phyloP scores from a whole-genome alignment of 2,888 invertebrate species.

The Osedax frankpressi region DNA sequence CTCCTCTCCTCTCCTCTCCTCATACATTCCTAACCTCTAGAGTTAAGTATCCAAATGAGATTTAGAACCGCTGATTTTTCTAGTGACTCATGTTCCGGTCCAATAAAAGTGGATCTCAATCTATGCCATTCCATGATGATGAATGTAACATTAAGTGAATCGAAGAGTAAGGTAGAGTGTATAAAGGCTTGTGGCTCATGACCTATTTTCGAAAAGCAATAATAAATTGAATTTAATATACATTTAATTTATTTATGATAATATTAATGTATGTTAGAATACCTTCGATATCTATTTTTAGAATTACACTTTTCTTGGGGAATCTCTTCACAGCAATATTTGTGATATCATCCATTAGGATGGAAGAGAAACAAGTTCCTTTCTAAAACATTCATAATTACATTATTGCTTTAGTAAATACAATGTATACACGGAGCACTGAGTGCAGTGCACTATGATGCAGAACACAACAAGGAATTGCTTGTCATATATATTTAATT shows the following conservation, averaged over 20 bases:
- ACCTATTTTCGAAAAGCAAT: too few species aligned
- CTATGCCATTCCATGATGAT: constrained; percentile 30
- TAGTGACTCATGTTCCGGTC: constrained; percentile 15
- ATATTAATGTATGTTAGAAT: neutral
- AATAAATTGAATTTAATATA: too few species aligned
- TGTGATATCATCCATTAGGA: neutral
- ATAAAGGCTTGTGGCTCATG: constrained; percentile 27
- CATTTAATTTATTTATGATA: too few species aligned
- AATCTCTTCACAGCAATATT: neutral
- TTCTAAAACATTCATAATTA: too few species aligned
- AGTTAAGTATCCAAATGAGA: neutral
- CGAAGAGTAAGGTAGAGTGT: constrained; percentile 20
- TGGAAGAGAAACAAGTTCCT: neutral
- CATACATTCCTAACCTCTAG: neutral
- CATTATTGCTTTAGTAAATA: too few species aligned
- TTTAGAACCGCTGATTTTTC: constrained; percentile 20
- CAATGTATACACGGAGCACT: too few species aligned
- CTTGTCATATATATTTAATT: too few species aligned
- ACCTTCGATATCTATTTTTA: neutral
- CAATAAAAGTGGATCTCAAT: constrained; percentile 23
- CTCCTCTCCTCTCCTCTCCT: neutral
- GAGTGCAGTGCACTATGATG: too few species aligned
- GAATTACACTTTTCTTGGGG: neutral
- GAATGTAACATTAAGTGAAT: constrained; percentile 21
- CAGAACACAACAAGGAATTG: too few species aligned